Base-by-base conservation (phyloP, 2,888 invertebrate genomes). In the Heliconius erato region DNA sequence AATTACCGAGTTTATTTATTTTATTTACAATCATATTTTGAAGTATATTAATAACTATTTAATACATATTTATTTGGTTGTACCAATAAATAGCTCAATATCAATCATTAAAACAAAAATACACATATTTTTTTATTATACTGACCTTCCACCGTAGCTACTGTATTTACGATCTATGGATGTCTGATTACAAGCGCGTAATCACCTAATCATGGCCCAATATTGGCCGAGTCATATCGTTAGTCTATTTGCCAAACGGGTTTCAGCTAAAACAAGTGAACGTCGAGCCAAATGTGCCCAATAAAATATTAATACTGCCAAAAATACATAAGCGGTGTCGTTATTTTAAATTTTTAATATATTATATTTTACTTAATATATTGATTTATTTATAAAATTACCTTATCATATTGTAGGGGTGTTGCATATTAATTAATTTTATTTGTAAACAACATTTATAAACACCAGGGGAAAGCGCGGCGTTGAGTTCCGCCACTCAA, bases 181-280 rank as follows among this genome's bases (percentile, higher is more conserved):
- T 63, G n/a, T 76, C 76, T 76, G 76, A 59, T 63, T 63, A 63
- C 40, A 32, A 11, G 35, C 76, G 26, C 63, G 63, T 76, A 76
- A 63, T 76, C 76, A 40, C 78, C 67, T 65, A 78, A 65, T 65
- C 63, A 81, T 78, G 71, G 83, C 28, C 77, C 68, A 67, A 77
- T 77, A 72, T 86, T 83, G 80, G 82, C 82, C 79, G 84, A 28
- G n/a, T 54, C 63, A 59, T 32, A 87, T 91, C 90, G 90, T 91
- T 91, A 91, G 89, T 89, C 82, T 90, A 91, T 91, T 91, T 91
- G 90, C 90, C 91, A 91, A 91, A 91, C 88, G 88, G 88, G 87
- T 87, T 87, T 86, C 85, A 85, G 86, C 89, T 90, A 86, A 88
- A 90, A 90, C 89, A 90, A 89, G 88, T 87, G 87, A 84, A 87